Conservation (phyloP, 1,140 invertebrate species). For the Drosophila nikananu region DNA sequence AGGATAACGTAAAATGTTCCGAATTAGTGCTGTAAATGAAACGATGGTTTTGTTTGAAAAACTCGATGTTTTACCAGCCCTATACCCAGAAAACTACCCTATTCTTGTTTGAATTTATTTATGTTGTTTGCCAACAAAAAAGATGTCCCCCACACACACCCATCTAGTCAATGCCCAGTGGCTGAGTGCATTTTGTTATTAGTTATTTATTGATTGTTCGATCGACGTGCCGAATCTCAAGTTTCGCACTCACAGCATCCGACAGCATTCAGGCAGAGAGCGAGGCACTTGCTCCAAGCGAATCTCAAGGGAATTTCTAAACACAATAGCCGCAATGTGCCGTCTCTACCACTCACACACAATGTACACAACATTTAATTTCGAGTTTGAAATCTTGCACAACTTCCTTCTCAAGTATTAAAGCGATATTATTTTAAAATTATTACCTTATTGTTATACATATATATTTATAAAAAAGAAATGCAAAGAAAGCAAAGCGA, state of each 20-base stretch:
- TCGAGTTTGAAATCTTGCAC: constrained; percentile 70
- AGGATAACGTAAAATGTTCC: constrained; percentile 10
- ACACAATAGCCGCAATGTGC: constrained; percentile 64
- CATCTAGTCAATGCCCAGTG: constrained; percentile 76
- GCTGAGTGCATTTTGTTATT: constrained; percentile 80
- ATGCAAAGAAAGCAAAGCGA: constrained; percentile 34
- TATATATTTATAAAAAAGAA: constrained; percentile 43
- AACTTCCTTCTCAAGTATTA: constrained; percentile 84
- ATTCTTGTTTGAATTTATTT: constrained; percentile 39
- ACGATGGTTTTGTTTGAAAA: background rate
- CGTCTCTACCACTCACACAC: constrained; percentile 50
- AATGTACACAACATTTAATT: constrained; percentile 40
- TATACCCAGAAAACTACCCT: constrained; percentile 5
- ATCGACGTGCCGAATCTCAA: constrained; percentile 75
- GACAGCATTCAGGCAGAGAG: constrained; percentile 46
- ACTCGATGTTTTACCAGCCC: constrained; percentile 1
- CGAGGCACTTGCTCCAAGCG: constrained; percentile 69
- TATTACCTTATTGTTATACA: constrained; percentile 76
- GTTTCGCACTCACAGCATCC: constrained; percentile 65
- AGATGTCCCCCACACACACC: constrained; percentile 2
- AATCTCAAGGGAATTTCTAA: constrained; percentile 74
- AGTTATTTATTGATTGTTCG: constrained; percentile 76
- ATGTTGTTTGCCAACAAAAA: constrained; percentile 59
- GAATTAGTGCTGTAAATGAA: background rate
- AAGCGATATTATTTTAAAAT: constrained; percentile 83